Evolutionary conservation across 2,888 invertebrate genomes (phyloP).

Genomic region (Macrophya alboannulata): DNA sequence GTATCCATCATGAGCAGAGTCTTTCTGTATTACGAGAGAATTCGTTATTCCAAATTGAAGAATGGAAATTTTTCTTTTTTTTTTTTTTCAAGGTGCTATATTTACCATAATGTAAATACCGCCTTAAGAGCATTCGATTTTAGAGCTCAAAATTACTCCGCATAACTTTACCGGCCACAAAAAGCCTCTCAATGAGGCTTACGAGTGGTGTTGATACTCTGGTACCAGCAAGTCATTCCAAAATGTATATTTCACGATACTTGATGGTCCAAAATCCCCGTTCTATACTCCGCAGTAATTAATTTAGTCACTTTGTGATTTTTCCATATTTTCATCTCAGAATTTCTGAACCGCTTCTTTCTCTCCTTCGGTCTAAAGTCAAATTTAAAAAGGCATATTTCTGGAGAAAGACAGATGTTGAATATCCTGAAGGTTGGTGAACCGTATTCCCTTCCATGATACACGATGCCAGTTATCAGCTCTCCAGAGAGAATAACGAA

Average conservation of each 20-base stretch:
- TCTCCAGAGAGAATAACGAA: not conserved
- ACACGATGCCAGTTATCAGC: conserved; percentile 31
- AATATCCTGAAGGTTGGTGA: not conserved
- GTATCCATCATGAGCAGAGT: conserved; percentile 3
- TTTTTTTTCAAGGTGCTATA: not conserved
- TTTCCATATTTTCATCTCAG: not conserved
- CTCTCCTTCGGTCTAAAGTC: not conserved
- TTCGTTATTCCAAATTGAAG: conserved; percentile 42
- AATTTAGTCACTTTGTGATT: not conserved
- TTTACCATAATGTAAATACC: conserved; percentile 41
- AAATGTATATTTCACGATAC: not conserved
- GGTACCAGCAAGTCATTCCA: not conserved
- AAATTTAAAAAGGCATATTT: not conserved
- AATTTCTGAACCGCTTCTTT: not conserved
- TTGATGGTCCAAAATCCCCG: no score
- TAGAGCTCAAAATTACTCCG: not conserved
- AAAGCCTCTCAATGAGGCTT: not conserved
- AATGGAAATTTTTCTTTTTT: conserved; percentile 13
- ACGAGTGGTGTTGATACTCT: not conserved
- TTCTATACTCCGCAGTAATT: not conserved
- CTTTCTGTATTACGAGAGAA: conserved; percentile 15
- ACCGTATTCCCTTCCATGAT: not conserved
- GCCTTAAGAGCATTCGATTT: conserved; percentile 30
- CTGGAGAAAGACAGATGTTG: not conserved
- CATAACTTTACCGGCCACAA: not conserved